A percentile compares a stretch with the other conserved stretches of the same genome.
Evolutionary conservation across 1,140 invertebrate species (phyloP).

Genomic region (Lerema accius): DNA sequence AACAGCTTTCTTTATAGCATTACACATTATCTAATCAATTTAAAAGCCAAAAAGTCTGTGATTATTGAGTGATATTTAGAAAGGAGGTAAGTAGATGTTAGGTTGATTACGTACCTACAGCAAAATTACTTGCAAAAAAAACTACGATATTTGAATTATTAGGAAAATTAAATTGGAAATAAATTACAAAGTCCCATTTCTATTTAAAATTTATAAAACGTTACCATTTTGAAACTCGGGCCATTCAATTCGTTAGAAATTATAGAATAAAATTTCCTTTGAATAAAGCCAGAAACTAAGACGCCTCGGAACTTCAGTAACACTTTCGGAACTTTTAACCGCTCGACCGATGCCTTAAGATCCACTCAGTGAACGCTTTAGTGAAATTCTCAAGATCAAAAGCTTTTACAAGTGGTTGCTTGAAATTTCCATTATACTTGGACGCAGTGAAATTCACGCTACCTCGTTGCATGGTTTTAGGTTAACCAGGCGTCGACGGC

Average conservation of each 20-base stretch:
- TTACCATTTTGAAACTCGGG: background rate
- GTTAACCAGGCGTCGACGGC: slow-evolving; percentile 8
- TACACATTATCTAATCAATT: too few relatives aligned
- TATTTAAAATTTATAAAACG: background rate
- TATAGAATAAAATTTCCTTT: slow-evolving; percentile 28
- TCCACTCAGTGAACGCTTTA: slow-evolving; percentile 56
- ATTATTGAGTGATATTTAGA: too few relatives aligned
- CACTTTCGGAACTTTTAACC: slow-evolving; percentile 53
- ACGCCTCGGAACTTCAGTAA: slow-evolving; percentile 37
- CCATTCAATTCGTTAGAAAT: slow-evolving; percentile 1
- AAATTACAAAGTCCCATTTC: background rate
- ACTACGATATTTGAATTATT: too few relatives aligned
- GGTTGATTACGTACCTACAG: too few relatives aligned
- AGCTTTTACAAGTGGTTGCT: slow-evolving; percentile 70
- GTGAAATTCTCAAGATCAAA: slow-evolving; percentile 74
- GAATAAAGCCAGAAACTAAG: slow-evolving; percentile 30
- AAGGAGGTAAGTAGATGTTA: too few relatives aligned
- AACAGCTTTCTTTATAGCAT: background rate
- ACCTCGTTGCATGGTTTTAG: slow-evolving; percentile 42
- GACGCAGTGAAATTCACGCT: slow-evolving; percentile 61
- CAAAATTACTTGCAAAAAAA: too few relatives aligned
- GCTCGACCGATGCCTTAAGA: slow-evolving; percentile 50
- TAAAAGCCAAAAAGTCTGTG: too few relatives aligned
- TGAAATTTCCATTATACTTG: slow-evolving; percentile 73
- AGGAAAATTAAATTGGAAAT: background rate